Evolutionary conservation across 2,888 invertebrate genomes (phyloP).

Genomic region (Microchrysa polita): DNA sequence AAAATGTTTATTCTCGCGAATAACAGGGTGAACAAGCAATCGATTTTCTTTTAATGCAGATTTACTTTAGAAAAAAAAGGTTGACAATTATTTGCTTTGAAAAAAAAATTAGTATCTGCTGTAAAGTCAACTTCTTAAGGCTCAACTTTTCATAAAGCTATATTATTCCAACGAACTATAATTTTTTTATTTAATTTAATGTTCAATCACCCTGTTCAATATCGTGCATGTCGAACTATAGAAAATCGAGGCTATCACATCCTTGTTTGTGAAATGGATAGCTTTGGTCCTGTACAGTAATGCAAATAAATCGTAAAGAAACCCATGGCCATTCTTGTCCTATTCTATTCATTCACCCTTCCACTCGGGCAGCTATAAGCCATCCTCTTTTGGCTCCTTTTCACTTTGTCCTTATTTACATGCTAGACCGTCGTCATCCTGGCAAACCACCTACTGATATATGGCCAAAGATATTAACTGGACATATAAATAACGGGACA

Average conservation of each 20-base stretch:
- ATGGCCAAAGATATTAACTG: constrained; percentile 51
- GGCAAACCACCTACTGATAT: constrained; percentile 51
- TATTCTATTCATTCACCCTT: constrained; percentile 22
- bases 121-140: no score
- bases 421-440: constrained; percentile 50
- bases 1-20: no score
- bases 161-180: no score
- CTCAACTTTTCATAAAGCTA: no score
- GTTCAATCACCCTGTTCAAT: not conserved
- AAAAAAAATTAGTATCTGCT: no score
- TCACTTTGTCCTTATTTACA: constrained; percentile 48
- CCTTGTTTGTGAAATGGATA: constrained; percentile 48
- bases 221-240: not conserved
- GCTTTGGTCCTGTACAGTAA: constrained; percentile 48
- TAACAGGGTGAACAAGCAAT: constrained; percentile 3
- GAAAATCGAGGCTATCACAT: constrained; percentile 45
- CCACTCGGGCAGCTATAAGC: not conserved
- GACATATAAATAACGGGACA: constrained; percentile 51
- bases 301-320: constrained; percentile 50
- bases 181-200: no score
- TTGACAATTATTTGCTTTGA: no score
- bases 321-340: constrained; percentile 30
- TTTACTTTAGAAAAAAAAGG: no score
- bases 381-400: not conserved
- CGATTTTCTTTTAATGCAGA: no score